Evolutionary conservation across 2,113 vertebrate species (phyloP).

Genomic region (Sceloporus tristichus): DNA sequence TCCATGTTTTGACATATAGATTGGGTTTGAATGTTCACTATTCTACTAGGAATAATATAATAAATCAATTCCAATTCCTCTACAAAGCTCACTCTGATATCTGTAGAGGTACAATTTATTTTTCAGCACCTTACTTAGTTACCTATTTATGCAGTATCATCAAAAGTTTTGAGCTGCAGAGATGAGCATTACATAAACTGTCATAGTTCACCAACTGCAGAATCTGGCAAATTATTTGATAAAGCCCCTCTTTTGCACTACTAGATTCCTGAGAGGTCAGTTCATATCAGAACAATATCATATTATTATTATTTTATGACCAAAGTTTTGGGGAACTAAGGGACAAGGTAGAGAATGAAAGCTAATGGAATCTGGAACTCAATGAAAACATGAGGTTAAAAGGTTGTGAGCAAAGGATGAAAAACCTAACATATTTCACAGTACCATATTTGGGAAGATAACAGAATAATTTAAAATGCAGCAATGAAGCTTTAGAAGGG

Average conservation of each 20-base stretch:
- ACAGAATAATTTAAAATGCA: not conserved
- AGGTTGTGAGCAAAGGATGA: not conserved
- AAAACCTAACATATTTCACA: not conserved
- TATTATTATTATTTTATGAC: not conserved
- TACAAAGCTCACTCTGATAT: conserved; percentile 20
- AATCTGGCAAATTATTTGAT: conserved; percentile 15
- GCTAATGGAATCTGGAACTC: not conserved
- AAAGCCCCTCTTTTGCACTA: conserved; percentile 7
- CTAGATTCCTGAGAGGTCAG: not conserved
- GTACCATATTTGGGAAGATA: not conserved
- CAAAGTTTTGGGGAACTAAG: not conserved
- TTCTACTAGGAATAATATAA: conserved; percentile 8
- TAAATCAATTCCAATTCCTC: conserved; percentile 5
- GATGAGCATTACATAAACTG: conserved; percentile 23
- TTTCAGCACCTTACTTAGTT: conserved; percentile 16
- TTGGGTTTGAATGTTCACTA: not conserved
- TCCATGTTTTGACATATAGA: not conserved
- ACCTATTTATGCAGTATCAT: conserved; percentile 21
- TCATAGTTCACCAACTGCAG: conserved; percentile 5
- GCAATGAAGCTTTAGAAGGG: too few relatives aligned
- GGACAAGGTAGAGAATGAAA: not conserved
- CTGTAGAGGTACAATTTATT: not conserved
- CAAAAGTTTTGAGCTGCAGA: conserved; percentile 16
- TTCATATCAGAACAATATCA: not conserved
- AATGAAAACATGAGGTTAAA: not conserved